Evolutionary conservation across 1,140 invertebrate species (phyloP).

Genomic region (Chlorops oryzae): DNA sequence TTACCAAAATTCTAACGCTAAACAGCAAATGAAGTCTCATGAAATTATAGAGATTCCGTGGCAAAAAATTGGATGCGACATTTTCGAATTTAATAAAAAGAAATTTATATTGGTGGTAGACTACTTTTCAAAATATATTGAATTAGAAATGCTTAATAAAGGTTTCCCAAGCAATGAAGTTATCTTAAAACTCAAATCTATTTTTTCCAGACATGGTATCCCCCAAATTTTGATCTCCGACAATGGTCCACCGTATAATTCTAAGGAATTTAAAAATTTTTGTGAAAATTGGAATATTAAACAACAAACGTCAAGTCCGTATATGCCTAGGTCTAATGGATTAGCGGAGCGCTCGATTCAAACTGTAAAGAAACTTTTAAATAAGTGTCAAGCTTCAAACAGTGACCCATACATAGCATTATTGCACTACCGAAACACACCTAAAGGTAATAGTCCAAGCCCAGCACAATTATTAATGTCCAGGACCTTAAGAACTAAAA

Average conservation of each 20-base stretch:
- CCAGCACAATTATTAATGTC: too few relatives aligned
- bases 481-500: too few relatives aligned
- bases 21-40: constrained; percentile 36
- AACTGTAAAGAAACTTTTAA: too few relatives aligned
- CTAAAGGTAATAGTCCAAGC: too few relatives aligned
- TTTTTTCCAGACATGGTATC: constrained; percentile 15
- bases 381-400: too few relatives aligned
- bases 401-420: too few relatives aligned
- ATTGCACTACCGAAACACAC: too few relatives aligned
- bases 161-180: background rate
- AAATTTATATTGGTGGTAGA: constrained; percentile 36
- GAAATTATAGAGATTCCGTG: constrained; percentile 31
- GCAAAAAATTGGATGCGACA: constrained; percentile 35
- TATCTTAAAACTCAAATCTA: constrained; percentile 12
- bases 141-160: constrained; percentile 8
- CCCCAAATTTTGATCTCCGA: constrained; percentile 12
- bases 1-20: constrained; percentile 18
- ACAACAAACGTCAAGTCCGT: constrained; percentile 1
- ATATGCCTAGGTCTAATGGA: constrained; percentile 9
- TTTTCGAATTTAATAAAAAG: constrained; percentile 32
- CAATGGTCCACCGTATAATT: constrained; percentile 13
- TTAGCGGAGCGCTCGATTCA: constrained; percentile 8
- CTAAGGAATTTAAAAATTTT: constrained; percentile 12
- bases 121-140: constrained; percentile 15
- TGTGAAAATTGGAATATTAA: constrained; percentile 7